Percentiles rank a stretch among this genome's conserved stretches.
Evolutionary conservation across 2,888 invertebrate genomes (phyloP).

Genomic region (Cosmia trapezina): DNA sequence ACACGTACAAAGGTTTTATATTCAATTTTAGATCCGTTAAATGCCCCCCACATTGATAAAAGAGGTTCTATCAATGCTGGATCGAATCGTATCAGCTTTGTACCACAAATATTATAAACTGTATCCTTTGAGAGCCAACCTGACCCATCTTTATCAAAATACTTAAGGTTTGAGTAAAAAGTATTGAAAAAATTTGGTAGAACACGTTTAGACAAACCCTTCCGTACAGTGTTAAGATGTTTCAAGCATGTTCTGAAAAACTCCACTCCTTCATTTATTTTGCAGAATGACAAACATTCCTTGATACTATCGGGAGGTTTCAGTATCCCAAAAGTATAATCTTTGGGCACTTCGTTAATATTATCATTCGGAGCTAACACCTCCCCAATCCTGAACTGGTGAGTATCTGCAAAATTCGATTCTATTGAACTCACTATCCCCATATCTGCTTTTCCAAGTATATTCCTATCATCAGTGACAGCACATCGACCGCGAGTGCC

Average conservation of each 20-base stretch:
- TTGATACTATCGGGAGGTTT: constrained; percentile 83
- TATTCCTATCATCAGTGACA: constrained; percentile 79
- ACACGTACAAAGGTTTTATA: constrained; percentile 88
- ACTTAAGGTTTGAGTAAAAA: constrained; percentile 80
- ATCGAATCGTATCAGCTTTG: constrained; percentile 84
- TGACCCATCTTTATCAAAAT: constrained; percentile 79
- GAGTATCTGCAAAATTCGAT: constrained; percentile 79
- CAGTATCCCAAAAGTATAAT: constrained; percentile 85
- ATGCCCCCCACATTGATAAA: constrained; percentile 84
- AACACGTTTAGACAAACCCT: constrained; percentile 75
- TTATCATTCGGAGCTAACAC: constrained; percentile 87
- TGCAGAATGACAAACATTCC: constrained; percentile 82
- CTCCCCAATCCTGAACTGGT: constrained; percentile 80
- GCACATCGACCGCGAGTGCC: constrained; percentile 87
- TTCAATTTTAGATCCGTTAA: constrained; percentile 83
- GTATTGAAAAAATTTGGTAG: constrained; percentile 77
- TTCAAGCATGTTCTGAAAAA: constrained; percentile 85
- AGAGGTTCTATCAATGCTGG: constrained; percentile 87
- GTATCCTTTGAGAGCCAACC: constrained; percentile 85
- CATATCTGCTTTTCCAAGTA: constrained; percentile 78
- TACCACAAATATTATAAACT: constrained; percentile 84
- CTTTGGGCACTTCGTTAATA: constrained; percentile 83
- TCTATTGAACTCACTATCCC: constrained; percentile 81
- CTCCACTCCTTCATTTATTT: constrained; percentile 77
- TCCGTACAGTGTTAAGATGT: constrained; percentile 84